phyloP scores from a whole-genome alignment of 2,888 invertebrate species.

The Slavum lentiscoides region DNA sequence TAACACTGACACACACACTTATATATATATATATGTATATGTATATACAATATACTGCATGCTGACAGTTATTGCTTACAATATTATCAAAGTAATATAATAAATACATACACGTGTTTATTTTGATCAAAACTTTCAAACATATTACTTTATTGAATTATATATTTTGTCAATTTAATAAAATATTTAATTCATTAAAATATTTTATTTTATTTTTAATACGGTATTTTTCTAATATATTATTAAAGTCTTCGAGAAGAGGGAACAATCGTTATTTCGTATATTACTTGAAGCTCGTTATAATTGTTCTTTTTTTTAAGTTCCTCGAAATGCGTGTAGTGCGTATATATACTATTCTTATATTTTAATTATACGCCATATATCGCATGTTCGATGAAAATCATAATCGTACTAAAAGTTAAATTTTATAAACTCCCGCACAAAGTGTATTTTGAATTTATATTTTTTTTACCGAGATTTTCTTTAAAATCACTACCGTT shows the following conservation, averaged over 20 bases:
- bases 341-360: no score
- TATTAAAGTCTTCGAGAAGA: no score
- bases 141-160: no score
- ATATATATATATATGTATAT: background rate
- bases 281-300: no score
- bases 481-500: background rate
- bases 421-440: background rate
- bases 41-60: background rate
- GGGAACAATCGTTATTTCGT: background rate
- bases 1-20: slow-evolving; percentile 18
- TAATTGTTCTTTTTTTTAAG: no score
- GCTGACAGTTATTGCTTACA: slow-evolving; percentile 29
- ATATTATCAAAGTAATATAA: background rate
- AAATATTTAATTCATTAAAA: no score
- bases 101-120: background rate
- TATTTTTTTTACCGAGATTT: no score
- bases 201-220: no score
- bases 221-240: no score
- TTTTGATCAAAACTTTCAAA: background rate
- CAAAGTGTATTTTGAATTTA: background rate
- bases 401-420: background rate
- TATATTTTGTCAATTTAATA: no score
- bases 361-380: background rate
- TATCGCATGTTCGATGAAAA: background rate
- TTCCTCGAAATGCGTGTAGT: background rate